These are phyloP conservation scores for Papilio helenus DNA, from an alignment of 1,140 invertebrate genomes.

Conservation along the genomic window DNA sequence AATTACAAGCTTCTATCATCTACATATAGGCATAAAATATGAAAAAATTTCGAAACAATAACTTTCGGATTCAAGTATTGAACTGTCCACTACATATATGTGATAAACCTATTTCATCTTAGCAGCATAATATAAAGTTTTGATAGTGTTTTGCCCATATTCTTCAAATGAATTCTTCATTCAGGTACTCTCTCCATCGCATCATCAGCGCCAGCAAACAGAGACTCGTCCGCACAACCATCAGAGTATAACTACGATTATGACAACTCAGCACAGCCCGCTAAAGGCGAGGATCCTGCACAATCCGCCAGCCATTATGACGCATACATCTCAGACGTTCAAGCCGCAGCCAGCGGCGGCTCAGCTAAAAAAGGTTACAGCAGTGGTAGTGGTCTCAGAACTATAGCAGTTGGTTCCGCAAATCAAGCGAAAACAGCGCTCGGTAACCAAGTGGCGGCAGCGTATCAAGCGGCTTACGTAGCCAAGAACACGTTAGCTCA, in stretches of 20 bases:
- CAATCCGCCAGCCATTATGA: constrained; percentile 76
- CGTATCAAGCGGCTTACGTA: constrained; percentile 87
- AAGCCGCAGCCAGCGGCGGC: constrained; percentile 61
- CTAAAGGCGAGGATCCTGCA: constrained; percentile 60
- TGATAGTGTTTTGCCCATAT: no score
- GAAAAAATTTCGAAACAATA: no score
- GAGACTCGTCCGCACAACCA: constrained; percentile 53
- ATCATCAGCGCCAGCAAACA: constrained; percentile 58
- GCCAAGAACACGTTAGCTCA: constrained; percentile 89
- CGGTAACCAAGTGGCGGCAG: constrained; percentile 86
- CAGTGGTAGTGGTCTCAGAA: constrained; percentile 76
- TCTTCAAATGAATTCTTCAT: constrained; percentile 6
- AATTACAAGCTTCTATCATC: no score
- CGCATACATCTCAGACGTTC: constrained; percentile 74
- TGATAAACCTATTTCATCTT: background rate
- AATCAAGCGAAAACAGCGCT: constrained; percentile 88
- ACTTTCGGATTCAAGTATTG: no score
- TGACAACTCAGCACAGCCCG: constrained; percentile 55
- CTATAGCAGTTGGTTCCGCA: constrained; percentile 85
- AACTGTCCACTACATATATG: no score
- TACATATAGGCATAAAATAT: no score
- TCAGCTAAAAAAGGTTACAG: constrained; percentile 73
- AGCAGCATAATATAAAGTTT: background rate
- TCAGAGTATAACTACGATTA: constrained; percentile 74
- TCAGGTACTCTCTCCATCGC: constrained; percentile 56